These are phyloP conservation scores for Oryzias melastigma DNA, from an alignment of 2,113 vertebrate genomes.

Conservation along the genomic window DNA sequence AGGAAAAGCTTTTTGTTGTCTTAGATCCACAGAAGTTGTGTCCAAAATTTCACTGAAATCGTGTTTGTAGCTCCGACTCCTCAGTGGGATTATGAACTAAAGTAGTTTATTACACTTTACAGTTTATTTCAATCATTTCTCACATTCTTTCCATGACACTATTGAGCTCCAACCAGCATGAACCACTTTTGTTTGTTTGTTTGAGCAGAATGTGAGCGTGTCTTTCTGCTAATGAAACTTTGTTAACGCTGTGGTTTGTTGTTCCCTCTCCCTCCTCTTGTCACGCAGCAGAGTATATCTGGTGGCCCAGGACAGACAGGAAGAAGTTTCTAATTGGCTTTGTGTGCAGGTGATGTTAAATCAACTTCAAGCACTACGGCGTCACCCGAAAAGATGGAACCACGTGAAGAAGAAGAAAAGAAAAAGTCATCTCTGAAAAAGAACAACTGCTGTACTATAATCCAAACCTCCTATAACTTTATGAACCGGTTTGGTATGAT, in stretches of 20 bases:
- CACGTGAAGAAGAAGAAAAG: slow-evolving; percentile 70
- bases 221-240: background rate
- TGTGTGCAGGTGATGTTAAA: slow-evolving; percentile 89
- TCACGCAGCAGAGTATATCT: slow-evolving; percentile 86
- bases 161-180: too few relatives aligned
- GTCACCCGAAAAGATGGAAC: slow-evolving; percentile 82
- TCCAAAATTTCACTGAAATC: background rate
- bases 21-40: slow-evolving; percentile 21
- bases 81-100: too few relatives aligned
- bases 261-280: slow-evolving; percentile 21
- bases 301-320: slow-evolving; percentile 93
- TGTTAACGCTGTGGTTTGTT: slow-evolving; percentile 24
- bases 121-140: too few relatives aligned
- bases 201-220: background rate
- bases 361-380: slow-evolving; percentile 88
- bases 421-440: slow-evolving; percentile 89
- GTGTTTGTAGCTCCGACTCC: slow-evolving; percentile 7
- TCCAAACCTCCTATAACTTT: slow-evolving; percentile 83
- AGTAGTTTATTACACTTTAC: too few relatives aligned
- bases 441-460: slow-evolving; percentile 95
- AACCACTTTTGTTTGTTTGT: background rate
- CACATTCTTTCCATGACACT: too few relatives aligned
- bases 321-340: slow-evolving; percentile 94
- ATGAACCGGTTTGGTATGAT: slow-evolving; percentile 73
- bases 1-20: slow-evolving; percentile 12